These are phyloP conservation scores for Echiichthys vipera DNA, from an alignment of 2,797 vertebrate genomes.

Conservation along the genomic window DNA sequence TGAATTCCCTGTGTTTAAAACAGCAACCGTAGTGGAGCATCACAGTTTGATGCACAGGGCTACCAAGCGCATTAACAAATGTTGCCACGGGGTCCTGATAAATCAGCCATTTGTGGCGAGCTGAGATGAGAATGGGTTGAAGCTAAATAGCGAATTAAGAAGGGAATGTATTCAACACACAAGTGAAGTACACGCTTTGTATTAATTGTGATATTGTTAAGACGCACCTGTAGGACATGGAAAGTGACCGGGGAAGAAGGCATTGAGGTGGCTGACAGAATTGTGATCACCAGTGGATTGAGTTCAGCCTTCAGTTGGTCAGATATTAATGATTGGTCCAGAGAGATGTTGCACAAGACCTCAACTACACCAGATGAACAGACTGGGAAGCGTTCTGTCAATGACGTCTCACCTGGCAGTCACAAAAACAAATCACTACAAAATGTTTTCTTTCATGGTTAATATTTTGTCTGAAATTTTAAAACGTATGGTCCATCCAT, in stretches of 20 bases:
- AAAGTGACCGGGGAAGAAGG: slow-evolving; percentile 82
- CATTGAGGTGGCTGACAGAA: slow-evolving; percentile 82
- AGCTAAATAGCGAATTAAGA: neutral
- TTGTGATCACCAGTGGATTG: slow-evolving; percentile 88
- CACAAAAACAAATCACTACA: slow-evolving; percentile 13
- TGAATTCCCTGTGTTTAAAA: too few relatives aligned
- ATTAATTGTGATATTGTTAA: neutral
- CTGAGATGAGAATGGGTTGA: too few relatives aligned
- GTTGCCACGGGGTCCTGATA: too few relatives aligned
- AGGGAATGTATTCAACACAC: neutral
- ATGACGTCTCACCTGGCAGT: slow-evolving; percentile 77
- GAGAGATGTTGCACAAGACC: slow-evolving; percentile 80
- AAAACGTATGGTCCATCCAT: neutral
- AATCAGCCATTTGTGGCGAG: too few relatives aligned
- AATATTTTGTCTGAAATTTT: neutral
- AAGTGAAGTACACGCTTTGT: neutral
- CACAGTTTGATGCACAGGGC: too few relatives aligned
- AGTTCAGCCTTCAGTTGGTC: slow-evolving; percentile 85
- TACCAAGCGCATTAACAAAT: too few relatives aligned
- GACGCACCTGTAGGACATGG: slow-evolving; percentile 82
- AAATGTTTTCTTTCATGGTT: neutral
- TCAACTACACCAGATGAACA: slow-evolving; percentile 73
- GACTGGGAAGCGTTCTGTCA: slow-evolving; percentile 71
- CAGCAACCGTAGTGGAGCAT: too few relatives aligned
- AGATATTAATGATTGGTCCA: slow-evolving; percentile 85